Evolutionary conservation across 2,888 invertebrate species (phyloP).

Genomic region (Thereva unica): DNA sequence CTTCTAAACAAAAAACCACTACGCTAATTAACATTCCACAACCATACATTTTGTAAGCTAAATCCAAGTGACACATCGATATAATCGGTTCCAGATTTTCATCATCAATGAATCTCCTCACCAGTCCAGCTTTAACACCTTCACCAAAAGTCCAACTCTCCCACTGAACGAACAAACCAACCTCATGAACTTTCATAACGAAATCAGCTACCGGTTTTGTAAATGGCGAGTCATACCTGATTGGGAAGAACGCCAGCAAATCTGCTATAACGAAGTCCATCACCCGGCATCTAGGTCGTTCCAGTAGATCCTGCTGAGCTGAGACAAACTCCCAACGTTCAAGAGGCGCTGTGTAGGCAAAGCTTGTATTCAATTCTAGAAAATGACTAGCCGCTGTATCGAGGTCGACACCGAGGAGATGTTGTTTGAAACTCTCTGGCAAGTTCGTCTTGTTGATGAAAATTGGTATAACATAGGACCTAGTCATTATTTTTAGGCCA

Average conservation of each 20-base stretch:
- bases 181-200: conserved; percentile 41
- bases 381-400: conserved; percentile 29
- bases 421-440: no score
- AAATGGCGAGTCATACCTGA: conserved; percentile 46
- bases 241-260: conserved; percentile 45
- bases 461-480: conserved; percentile 44
- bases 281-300: conserved; percentile 42
- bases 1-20: no score
- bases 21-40: no score
- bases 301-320: conserved; percentile 45
- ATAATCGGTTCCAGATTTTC: no score
- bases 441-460: conserved; percentile 43
- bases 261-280: conserved; percentile 45
- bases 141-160: not conserved
- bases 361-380: conserved; percentile 19
- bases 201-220: conserved; percentile 46
- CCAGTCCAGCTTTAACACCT: not conserved
- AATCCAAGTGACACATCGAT: no score
- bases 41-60: no score
- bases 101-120: not conserved
- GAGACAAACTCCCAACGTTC: conserved; percentile 45
- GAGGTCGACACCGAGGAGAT: not conserved
- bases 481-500: conserved; percentile 42
- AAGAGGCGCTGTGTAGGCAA: conserved; percentile 42
- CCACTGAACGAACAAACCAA: conserved; percentile 47